These are phyloP conservation scores for Caenorhabditis inopinata DNA, from an alignment of 1,140 invertebrate species.

Conservation along the genomic window DNA sequence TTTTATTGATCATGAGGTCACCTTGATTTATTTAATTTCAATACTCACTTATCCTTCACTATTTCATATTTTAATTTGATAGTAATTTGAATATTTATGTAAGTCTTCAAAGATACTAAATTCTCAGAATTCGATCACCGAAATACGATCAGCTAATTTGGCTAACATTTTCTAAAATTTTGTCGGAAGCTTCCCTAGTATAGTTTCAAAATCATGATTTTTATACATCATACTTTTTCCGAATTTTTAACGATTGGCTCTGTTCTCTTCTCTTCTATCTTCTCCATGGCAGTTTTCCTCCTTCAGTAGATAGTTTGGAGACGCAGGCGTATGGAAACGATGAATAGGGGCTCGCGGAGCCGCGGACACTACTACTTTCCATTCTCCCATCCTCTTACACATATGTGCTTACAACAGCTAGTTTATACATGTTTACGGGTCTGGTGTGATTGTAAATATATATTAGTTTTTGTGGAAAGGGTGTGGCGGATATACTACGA, in stretches of 20 bases:
- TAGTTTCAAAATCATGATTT: neutral
- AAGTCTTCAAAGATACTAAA: too few relatives aligned
- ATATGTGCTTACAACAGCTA: neutral
- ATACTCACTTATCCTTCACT: neutral
- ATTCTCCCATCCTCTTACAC: neutral
- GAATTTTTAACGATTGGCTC: neutral
- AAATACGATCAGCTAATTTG: too few relatives aligned
- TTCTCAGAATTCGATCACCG: too few relatives aligned
- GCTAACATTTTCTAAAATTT: too few relatives aligned
- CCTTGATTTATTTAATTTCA: too few relatives aligned
- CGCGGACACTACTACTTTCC: conserved; percentile 14
- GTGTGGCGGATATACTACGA: too few relatives aligned
- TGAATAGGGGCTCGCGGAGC: neutral
- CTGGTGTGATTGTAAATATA: neutral
- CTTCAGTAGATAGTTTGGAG: neutral
- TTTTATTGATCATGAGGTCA: too few relatives aligned
- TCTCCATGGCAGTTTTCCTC: neutral
- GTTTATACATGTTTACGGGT: conserved; percentile 1
- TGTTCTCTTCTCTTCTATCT: neutral
- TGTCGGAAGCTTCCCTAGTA: neutral
- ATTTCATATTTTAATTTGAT: neutral
- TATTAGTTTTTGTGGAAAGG: neutral
- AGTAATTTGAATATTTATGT: too few relatives aligned
- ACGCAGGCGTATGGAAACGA: neutral
- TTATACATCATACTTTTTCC: too few relatives aligned